Base-by-base conservation (phyloP, 1,140 invertebrate genomes). In the Euwallacea similis region DNA sequence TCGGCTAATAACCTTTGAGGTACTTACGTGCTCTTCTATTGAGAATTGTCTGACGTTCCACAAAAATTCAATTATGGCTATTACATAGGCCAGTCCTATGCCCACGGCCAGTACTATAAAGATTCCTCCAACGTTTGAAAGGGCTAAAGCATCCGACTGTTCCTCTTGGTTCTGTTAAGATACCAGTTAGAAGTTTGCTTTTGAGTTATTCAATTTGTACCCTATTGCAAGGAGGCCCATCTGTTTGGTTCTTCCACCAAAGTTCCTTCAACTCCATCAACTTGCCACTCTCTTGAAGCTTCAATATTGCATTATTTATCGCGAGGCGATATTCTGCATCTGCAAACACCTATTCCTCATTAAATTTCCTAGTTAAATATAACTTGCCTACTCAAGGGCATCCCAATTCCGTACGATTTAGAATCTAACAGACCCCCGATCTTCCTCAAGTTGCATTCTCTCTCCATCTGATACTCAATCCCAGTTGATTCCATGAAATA, bases 81-180 rank as follows among this genome's bases (percentile, higher is more conserved):
- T 85, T 6, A 89, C 73, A 46, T 89, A 85, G 0, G 90, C 88
- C 13, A 89, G 83, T 0, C 82, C 77, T 44, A 90, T 88, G 0
- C 93, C 93, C 21, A 87, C 84, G 2, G 90, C 86, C 0, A 98
- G 81, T 0, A 97, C 93, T 0, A 96, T 86, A 80, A 96, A 98
- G 10, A 97, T 93, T 70, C 96, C 96, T 67, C 94, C 93, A 9
- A 97, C 91, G 72, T 94, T 93, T n/a, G 87, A 87, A 54, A 97
- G 85, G n/a, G 88, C 89, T 54, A 93, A 81, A 76, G 91, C 88
- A 0, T 79, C 83, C 0, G 86, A 84, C 58, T 79, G 59, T 8
- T 71, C 65, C 21, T 70, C 71, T 15, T 11, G 2, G 10, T 56
- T 42, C 58, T 63, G 43, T 16, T 9, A 50, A 15, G 16, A 69